phyloP scores from a whole-genome alignment of 2,888 invertebrate species.

The Agrotis segetum region DNA sequence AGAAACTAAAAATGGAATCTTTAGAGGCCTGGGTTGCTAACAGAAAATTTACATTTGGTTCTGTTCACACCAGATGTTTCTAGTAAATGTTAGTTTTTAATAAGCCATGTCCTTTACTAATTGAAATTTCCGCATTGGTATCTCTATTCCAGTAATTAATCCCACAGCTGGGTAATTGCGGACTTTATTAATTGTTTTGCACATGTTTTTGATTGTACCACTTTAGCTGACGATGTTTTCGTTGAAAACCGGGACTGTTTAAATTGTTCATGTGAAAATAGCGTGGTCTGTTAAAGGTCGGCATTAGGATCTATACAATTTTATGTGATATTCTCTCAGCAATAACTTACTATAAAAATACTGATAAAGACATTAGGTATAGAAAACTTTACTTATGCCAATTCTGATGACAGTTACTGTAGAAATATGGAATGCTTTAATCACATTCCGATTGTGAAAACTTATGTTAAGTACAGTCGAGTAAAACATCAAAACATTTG shows the following conservation, averaged over 20 bases:
- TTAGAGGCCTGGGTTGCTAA: too few relatives aligned
- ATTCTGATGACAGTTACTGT: not conserved
- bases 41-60: slow-evolving; percentile 40
- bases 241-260: slow-evolving; percentile 8
- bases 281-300: not conserved
- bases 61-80: slow-evolving; percentile 63
- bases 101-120: slow-evolving; percentile 71
- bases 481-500: not conserved
- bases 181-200: slow-evolving; percentile 68
- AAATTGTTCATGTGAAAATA: not conserved
- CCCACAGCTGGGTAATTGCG: slow-evolving; percentile 64
- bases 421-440: not conserved
- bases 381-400: not conserved
- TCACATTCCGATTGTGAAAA: not conserved
- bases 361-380: not conserved
- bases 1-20: too few relatives aligned
- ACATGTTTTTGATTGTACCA: slow-evolving; percentile 68
- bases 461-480: not conserved
- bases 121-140: slow-evolving; percentile 77
- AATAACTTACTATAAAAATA: not conserved
- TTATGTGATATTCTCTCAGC: not conserved
- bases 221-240: slow-evolving; percentile 45
- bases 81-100: slow-evolving; percentile 69
- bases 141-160: slow-evolving; percentile 64
- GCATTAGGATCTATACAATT: not conserved